Evolutionary conservation across 2,113 vertebrate species (phyloP), one percentile per base, ranked within the genome.

Genomic region (Eupsittula cactorum): DNA sequence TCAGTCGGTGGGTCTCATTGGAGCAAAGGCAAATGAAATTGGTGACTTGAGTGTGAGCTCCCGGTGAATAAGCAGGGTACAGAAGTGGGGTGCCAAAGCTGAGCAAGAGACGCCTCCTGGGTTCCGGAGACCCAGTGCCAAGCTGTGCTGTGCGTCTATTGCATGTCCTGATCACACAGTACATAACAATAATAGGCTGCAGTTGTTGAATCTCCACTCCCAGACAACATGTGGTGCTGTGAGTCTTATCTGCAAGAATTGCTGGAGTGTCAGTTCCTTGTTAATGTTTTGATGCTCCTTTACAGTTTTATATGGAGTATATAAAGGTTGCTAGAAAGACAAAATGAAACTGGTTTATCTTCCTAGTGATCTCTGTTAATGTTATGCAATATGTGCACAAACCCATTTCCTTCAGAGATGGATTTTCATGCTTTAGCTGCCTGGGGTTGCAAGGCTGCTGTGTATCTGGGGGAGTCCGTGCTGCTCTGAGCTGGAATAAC

Each of bases 111-210:
- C 59, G 5, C 15, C 47, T 44, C 0, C 1, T 35, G 80, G 83
- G 16, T 82, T 92, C 77, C 68, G 8, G 2, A 86, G 82, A 46
- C 77, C 37, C 83, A 92, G 78, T 73, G 79, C 88, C 90, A 44
- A 60, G 88, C 74, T 95, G 92, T 96, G 95, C 80, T n/a, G 50
- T 86, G 52, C 52, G 2, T 11, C 64, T 60, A 4, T 81, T 52
- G 7, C 75, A 13, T 69, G 92, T 91, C 88, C 71, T 33, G 73
- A 75, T 92, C 93, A 73, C 89, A 17, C 91, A n/a, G 86, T 83
- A 23, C 90, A 87, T 74, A 93, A 86, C 94, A 93, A 96, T 94
- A 96, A 93, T 96, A 92, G 93, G 77, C 89, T 90, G 94, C 94
- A 95, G 86, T 92, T 96, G 80, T 78, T 95, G 69, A 78, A 82